Percentiles rank a stretch among this genome's conserved stretches.
Evolutionary conservation across 2,113 vertebrate species (phyloP).

Genomic region (Gorsachius goisagi): DNA sequence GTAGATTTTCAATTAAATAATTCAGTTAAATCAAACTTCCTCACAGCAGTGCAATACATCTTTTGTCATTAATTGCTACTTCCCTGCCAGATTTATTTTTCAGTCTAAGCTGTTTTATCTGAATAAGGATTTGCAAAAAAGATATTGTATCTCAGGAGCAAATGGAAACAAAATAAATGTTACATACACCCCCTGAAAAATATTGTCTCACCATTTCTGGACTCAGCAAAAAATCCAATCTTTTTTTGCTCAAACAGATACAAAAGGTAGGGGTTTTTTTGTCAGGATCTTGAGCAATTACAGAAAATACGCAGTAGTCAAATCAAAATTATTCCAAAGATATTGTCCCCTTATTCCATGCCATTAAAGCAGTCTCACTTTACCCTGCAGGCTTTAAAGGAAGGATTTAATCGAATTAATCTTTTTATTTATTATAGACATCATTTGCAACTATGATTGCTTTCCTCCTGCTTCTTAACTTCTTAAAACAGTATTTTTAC

Average conservation of each 20-base stretch:
- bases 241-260: not conserved
- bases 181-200: not conserved
- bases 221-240: not conserved
- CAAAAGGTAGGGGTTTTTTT: not conserved
- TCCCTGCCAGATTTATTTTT: not conserved
- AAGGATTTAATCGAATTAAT: conserved; percentile 41
- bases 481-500: conserved; percentile 25
- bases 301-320: conserved; percentile 5
- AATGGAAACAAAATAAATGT: not conserved
- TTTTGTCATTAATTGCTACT: not conserved
- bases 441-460: conserved; percentile 28
- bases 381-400: conserved; percentile 17
- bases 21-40: not conserved
- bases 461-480: not conserved
- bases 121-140: not conserved
- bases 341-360: conserved; percentile 10
- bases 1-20: not conserved
- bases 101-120: not conserved
- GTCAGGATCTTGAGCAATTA: not conserved
- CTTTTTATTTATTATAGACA: conserved; percentile 43
- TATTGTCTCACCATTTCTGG: not conserved
- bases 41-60: not conserved
- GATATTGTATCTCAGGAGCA: not conserved
- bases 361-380: conserved; percentile 30
- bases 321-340: conserved; percentile 42